Evolutionary conservation across 2,888 invertebrate species (phyloP).

Genomic region (Minunthozetes semirufus): DNA sequence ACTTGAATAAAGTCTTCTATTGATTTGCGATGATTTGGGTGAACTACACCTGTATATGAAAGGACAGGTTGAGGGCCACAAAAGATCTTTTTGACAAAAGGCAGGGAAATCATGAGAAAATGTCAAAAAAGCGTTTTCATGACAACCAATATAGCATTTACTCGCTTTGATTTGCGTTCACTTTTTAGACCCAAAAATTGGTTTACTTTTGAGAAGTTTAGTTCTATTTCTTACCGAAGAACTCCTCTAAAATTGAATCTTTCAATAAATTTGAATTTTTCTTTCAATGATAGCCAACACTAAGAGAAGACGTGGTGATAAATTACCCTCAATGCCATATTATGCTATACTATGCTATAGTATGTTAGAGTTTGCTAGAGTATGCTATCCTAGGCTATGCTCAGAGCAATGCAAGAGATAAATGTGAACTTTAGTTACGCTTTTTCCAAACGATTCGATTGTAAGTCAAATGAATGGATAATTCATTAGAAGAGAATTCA

Average conservation of each 20-base stretch:
- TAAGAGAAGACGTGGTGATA: too few species aligned
- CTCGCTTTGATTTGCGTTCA: background rate
- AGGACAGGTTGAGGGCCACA: slow-evolving; percentile 4
- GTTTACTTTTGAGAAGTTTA: background rate
- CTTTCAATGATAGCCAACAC: too few species aligned
- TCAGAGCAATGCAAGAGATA: background rate
- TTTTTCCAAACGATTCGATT: background rate
- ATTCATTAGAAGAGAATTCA: background rate
- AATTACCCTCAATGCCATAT: too few species aligned
- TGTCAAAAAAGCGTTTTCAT: slow-evolving; percentile 4
- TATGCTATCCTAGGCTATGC: too few species aligned
- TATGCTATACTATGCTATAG: too few species aligned
- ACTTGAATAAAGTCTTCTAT: background rate
- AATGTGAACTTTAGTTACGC: background rate
- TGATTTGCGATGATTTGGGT: background rate
- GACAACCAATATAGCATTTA: background rate
- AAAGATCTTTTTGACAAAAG: background rate
- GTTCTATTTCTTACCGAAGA: background rate
- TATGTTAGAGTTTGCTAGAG: too few species aligned
- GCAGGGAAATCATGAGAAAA: slow-evolving; percentile 20
- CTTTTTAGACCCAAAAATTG: background rate
- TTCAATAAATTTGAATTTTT: too few species aligned
- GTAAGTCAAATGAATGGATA: background rate
- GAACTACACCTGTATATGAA: slow-evolving; percentile 24
- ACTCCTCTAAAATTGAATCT: too few species aligned